phyloP scores from a whole-genome alignment of 1,140 invertebrate genomes.

The Neodiprion lecontei region DNA sequence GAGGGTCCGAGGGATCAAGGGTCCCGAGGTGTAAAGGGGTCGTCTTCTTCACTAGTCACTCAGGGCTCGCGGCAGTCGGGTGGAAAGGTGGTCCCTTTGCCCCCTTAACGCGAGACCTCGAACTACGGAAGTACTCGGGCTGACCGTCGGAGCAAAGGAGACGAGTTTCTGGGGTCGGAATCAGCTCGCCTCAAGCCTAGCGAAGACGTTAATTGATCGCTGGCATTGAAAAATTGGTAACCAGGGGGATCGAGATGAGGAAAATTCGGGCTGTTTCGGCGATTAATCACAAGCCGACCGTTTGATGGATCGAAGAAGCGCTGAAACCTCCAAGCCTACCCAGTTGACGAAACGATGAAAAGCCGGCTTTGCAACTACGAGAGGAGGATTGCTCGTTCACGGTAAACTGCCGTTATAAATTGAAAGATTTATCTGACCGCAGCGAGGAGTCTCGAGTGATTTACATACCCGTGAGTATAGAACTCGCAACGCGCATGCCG shows the following conservation, averaged over 20 bases:
- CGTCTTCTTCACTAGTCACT: conserved; percentile 1
- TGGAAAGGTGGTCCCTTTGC: neutral
- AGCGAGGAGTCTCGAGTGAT: neutral
- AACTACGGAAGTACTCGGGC: neutral
- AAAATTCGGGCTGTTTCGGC: neutral
- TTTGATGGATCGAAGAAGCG: neutral
- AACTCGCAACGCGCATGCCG: neutral
- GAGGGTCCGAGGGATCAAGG: neutral
- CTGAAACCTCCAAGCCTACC: neutral
- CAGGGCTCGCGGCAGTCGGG: neutral
- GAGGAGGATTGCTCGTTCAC: neutral
- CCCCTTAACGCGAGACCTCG: conserved; percentile 6
- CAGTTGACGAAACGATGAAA: neutral
- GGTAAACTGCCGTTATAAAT: too few relatives aligned
- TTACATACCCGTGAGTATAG: neutral
- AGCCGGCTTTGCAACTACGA: neutral
- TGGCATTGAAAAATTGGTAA: too few relatives aligned
- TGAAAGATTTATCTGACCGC: neutral
- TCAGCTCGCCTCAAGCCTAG: too few relatives aligned
- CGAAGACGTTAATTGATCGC: too few relatives aligned
- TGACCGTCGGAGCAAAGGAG: neutral
- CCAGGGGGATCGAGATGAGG: too few relatives aligned
- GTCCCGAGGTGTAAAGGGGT: neutral
- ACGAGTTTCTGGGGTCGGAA: neutral
- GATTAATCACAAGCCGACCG: neutral